phyloP scores from a whole-genome alignment of 2,888 invertebrate species.

The Epinotia bilunana region DNA sequence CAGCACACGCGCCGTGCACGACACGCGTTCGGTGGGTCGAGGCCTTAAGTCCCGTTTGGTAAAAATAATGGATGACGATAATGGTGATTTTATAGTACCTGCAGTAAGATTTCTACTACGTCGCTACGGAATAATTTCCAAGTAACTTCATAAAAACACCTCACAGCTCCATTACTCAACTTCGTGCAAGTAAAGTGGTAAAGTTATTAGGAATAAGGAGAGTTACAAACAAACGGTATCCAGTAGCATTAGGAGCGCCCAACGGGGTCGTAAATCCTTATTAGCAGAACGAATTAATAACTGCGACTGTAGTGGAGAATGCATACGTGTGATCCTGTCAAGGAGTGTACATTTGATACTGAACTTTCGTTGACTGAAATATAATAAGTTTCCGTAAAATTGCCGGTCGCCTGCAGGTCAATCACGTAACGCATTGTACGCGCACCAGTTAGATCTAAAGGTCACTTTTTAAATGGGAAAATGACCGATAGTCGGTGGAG shows the following conservation, averaged over 20 bases:
- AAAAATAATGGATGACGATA: no score
- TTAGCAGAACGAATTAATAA: conserved; percentile 21
- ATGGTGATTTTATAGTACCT: no score
- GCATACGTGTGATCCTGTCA: background rate
- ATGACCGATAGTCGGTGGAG: no score
- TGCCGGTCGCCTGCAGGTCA: no score
- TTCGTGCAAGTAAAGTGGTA: background rate
- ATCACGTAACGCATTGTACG: no score
- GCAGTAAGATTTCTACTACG: no score
- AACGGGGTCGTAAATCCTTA: conserved; percentile 23
- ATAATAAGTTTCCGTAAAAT: no score
- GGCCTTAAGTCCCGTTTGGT: no score
- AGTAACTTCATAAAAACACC: background rate
- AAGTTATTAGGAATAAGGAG: background rate
- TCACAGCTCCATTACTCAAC: background rate
- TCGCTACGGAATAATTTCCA: background rate
- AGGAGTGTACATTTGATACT: background rate
- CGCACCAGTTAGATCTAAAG: no score
- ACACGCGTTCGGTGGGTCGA: no score
- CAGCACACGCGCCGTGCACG: no score
- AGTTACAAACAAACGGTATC: conserved; percentile 19
- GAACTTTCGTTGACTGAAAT: background rate
- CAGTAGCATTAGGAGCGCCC: conserved; percentile 22
- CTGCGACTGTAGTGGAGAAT: conserved; percentile 3
- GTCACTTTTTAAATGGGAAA: no score